phyloP scores from a whole-genome alignment of 2,113 vertebrate species.

The Rhynchopsitta pachyrhyncha region DNA sequence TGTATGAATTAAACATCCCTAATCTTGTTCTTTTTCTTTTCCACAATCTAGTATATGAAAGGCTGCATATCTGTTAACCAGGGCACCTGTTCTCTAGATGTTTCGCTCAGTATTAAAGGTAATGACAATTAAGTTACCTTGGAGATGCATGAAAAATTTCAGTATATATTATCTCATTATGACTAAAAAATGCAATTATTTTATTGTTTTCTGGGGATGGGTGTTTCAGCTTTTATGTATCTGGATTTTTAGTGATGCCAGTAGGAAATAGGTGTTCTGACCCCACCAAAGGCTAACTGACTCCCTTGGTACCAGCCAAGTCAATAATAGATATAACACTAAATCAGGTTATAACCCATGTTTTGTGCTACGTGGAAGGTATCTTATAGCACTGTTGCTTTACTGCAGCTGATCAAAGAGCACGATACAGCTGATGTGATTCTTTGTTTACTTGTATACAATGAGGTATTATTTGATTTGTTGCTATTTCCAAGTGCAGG shows the following conservation, averaged over 20 bases:
- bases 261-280: background rate
- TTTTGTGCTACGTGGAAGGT: background rate
- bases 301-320: background rate
- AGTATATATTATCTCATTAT: background rate
- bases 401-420: background rate
- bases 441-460: background rate
- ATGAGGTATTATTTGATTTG: background rate
- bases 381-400: background rate
- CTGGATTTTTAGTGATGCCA: background rate
- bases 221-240: background rate
- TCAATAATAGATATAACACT: background rate
- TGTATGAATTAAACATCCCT: background rate
- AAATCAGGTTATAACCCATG: background rate
- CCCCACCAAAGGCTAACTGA: background rate
- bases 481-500: background rate
- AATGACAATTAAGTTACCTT: constrained; percentile 12
- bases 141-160: background rate
- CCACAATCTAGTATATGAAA: background rate
- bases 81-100: background rate
- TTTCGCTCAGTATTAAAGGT: background rate
- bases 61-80: background rate
- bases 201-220: background rate
- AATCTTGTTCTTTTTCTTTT: background rate
- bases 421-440: background rate
- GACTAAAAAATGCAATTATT: background rate